Base-by-base conservation (phyloP, 2,113 vertebrate species). In the Myrmophylax atrothorax region DNA sequence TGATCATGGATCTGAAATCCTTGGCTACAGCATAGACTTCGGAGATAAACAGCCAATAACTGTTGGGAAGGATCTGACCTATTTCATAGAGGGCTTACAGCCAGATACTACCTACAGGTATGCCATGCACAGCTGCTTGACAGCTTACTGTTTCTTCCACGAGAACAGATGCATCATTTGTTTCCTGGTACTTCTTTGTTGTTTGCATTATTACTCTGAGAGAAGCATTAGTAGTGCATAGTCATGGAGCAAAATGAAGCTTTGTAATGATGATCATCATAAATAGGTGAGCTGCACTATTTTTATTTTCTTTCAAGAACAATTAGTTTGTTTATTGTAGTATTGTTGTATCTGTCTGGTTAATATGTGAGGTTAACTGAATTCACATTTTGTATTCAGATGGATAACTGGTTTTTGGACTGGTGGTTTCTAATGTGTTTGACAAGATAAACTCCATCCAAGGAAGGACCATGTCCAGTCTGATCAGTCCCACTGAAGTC, bases 21-120 rank as follows among this genome's bases (percentile, higher is more conserved):
- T 98, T 40, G 99, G 98, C 94, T 99, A 99, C 97, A 98, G 99
- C 97, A 98, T 99, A 77, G 99, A 99, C 98, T 98, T 99, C 29
- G 99, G 99, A 87, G 99, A 99, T 91, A 98, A 98, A 69, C 99
- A 99, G 93, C 98, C 99, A 22, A 55, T 99, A 28, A 97, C 96
- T 31, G 98, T 99, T 29, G 99, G 98, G 72, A 98, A 98, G 40
- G 97, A 98, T 97, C 98, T 97, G 85, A 98, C 96, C 97, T 98
- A 98, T 97, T 84, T 99, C 95, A 98, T 99, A 94, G 98, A 98
- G 67, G 97, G 98, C 91, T 98, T 99, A 96, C 99, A 99, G 97
- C 99, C 99, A 49, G 99, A 99, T 98, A 99, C 99, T 97, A 99
- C 98, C 96, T 99, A 99, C 98, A 99, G 99, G 99, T 99, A 95